A percentile compares a stretch with the other conserved stretches of the same genome.
Evolutionary conservation across 1,140 invertebrate species (phyloP).

Genomic region (Cherax quadricarinatus): DNA sequence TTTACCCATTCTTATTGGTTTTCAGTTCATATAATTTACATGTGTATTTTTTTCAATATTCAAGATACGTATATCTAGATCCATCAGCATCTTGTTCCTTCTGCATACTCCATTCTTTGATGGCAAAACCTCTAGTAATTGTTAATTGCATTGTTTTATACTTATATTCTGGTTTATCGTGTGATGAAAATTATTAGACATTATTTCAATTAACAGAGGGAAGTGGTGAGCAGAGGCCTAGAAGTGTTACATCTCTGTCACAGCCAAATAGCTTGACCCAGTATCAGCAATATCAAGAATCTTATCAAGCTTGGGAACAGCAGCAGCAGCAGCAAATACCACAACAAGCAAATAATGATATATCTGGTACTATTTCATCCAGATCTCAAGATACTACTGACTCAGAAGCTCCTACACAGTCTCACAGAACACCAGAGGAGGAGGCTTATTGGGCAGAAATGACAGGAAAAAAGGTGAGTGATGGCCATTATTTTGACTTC

Average conservation of each 20-base stretch:
- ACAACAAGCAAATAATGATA: not conserved
- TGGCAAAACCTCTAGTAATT: too few relatives aligned
- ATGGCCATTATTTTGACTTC: too few relatives aligned
- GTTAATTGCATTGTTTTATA: too few relatives aligned
- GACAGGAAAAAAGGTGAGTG: conserved; percentile 63
- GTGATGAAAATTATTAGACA: too few relatives aligned
- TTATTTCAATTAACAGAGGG: conserved; percentile 1
- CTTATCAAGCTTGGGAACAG: conserved; percentile 51
- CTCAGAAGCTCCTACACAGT: not conserved
- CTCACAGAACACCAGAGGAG: conserved; percentile 45
- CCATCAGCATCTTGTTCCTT: too few relatives aligned
- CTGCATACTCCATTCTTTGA: too few relatives aligned
- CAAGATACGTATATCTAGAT: too few relatives aligned
- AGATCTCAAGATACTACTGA: conserved; percentile 11
- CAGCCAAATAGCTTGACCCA: conserved; percentile 25
- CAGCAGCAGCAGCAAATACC: not conserved
- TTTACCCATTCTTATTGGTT: too few relatives aligned
- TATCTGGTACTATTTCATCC: not conserved
- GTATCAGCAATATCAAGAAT: conserved; percentile 18
- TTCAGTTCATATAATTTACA: too few relatives aligned
- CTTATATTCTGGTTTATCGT: too few relatives aligned
- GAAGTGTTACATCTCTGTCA: conserved; percentile 21
- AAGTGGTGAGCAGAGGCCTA: conserved; percentile 1
- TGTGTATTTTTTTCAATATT: too few relatives aligned
- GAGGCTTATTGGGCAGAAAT: conserved; percentile 52